A percentile compares a stretch with the other conserved stretches of the same genome.
Conservation (phyloP, 2,888 invertebrate species). For the Monoplex corrugatus region DNA sequence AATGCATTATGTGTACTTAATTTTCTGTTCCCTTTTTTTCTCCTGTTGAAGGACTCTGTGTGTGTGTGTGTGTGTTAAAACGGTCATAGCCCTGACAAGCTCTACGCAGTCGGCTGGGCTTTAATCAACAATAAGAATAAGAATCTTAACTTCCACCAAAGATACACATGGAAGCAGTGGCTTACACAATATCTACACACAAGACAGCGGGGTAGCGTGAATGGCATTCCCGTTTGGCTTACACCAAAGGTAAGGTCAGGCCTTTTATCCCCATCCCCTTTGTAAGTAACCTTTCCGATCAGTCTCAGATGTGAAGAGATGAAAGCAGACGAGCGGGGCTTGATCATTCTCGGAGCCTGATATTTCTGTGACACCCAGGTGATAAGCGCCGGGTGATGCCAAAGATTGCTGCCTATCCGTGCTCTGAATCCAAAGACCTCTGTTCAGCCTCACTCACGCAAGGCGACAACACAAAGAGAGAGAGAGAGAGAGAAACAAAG, state of each 20-base stretch:
- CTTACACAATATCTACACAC: no score
- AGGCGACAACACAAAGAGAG: not conserved
- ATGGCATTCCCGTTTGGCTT: not conserved
- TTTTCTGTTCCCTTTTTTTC: no score
- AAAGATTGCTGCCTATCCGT: not conserved
- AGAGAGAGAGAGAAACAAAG: not conserved
- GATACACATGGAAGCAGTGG: not conserved
- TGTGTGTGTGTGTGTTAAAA: not conserved
- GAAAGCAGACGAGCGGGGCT: not conserved
- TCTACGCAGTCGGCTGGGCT: not conserved
- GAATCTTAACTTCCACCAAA: not conserved
- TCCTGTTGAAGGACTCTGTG: no score
- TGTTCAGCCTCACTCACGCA: not conserved
- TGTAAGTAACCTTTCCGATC: not conserved
- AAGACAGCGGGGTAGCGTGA: not conserved
- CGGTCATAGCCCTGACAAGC: not conserved
- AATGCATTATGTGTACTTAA: no score
- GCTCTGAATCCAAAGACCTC: conserved; percentile 12
- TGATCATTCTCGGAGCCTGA: not conserved
- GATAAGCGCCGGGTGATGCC: not conserved
- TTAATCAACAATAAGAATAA: not conserved
- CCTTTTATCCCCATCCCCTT: not conserved
- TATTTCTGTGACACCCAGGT: not conserved
- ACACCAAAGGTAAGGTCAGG: not conserved
- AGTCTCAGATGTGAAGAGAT: not conserved